Evolutionary conservation across 1,140 invertebrate species (phyloP), one percentile per base, ranked within the genome.

Genomic region (Fopius arisanus): DNA sequence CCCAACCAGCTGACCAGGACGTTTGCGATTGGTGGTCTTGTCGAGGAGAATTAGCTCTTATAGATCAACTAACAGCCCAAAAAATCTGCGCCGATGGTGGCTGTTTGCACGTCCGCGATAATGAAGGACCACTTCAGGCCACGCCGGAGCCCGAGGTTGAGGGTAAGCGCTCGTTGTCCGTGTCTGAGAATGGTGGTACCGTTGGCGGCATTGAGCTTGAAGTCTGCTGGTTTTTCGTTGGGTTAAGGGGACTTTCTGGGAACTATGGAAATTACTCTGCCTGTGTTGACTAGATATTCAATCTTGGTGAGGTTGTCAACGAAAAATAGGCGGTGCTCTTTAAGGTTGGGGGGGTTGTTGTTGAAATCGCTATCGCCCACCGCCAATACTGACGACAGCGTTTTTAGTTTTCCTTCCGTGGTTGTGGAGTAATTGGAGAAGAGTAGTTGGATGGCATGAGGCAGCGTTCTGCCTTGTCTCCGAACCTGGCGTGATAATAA

Each of bases 41-140:
- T 80, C 79, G 4, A 73, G 21, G 3, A 81, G 33, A 10, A 23
- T 31, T 12, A 37, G 12, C 21, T 54, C 40, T 28, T 84, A 54
- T 2, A 76, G 41, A 43, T 79, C 76, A 4, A 75, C 59, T 0
- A 75, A n/a, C 0, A 79, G 21, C 2, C 63, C 72, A 79, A 28
- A 28, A 75, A 63, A 54, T 77, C 76, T 0, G 76, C 75, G 5
- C 76, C 76, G 9, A 78, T 74, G 23, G 77, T 70, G 0, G 74
- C 51, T 9, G 72, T 19, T 26, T 37, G 23, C 21, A 66, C 41
- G 10, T 77, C 72, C 0, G 76, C 76, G 7, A 77, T 54, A 9
- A 69, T 63, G 40, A 77, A 77, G 0, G 21, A 4, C 73, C 75
- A 77, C 12, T 23, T 26, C n/a, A 75, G 69, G 0, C 48, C 68